Percentiles rank a stretch among this genome's conserved stretches.
Evolutionary conservation across 2,888 invertebrate genomes (phyloP).

Genomic region (Rotaria socialis): DNA sequence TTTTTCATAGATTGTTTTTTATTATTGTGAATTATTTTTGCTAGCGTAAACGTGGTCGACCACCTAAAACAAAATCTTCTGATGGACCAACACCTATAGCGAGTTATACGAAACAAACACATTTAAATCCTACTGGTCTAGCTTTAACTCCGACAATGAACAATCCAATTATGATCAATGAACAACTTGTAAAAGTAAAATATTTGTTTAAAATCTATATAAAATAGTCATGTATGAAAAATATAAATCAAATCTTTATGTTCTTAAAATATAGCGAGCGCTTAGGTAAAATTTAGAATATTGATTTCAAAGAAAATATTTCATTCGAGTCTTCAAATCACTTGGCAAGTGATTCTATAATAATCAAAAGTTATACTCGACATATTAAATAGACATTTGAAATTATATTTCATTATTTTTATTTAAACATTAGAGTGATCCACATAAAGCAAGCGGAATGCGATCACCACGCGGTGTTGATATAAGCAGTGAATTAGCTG

Average conservation of each 20-base stretch:
- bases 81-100: not conserved
- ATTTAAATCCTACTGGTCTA: not conserved
- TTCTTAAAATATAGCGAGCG: no score
- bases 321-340: no score
- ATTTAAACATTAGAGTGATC: not conserved
- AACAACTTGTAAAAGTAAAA: not conserved
- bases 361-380: no score
- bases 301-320: no score
- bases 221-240: not conserved
- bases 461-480: slow-evolving; percentile 23
- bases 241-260: no score
- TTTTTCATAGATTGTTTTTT: not conserved
- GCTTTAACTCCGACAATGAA: slow-evolving; percentile 1
- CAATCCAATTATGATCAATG: not conserved
- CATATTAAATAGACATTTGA: no score
- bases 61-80: slow-evolving; percentile 18
- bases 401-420: no score
- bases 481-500: slow-evolving; percentile 31
- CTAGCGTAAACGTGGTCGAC: slow-evolving; percentile 32
- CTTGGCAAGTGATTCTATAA: no score
- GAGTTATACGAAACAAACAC: not conserved
- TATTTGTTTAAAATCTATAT: no score
- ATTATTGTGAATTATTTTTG: not conserved
- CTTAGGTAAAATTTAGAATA: no score
- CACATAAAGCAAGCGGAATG: not conserved